Evolutionary conservation across 2,888 invertebrate species (phyloP), one percentile per base, ranked within the genome.

Genomic region (Scelioninae gen. 1): DNA sequence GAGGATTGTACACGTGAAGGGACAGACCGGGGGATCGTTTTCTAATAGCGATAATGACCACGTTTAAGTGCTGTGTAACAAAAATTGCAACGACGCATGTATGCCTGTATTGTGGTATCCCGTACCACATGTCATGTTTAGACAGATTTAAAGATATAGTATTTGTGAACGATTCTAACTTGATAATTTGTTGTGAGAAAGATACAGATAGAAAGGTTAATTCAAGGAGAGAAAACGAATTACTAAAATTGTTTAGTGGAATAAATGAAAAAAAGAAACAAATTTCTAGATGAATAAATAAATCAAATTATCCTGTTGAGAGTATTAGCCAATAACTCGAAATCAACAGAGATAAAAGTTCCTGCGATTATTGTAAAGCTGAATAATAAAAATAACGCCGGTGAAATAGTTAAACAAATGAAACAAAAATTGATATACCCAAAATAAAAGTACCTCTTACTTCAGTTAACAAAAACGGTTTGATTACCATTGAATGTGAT

Each of bases 341-440:
- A 43, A 1, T 1, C 40, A 23, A 13, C 11, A 10, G 38, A 5
- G 38, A 38, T 1, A 38, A 38, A 38, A 38, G 38, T 38, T 38
- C 43, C 60, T 0, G 43, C 60, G 11, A 60, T 60, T 43, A 31
- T 60, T n/a, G n/a, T 60, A 7, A 60, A 43, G 29, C 29, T 43
- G n/a, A 53, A 53, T 5, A 43, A 43, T 3, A 15, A 11, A 29
- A 43, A 9, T 8, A 6, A 43, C 7, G 31, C 11, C 6, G 31
- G 62, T 29, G 13, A 2, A 31, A 45, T 62, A 32, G 29, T 13
- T 15, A 8, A 32, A 15, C 3, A 0, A 47, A 63, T 63, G 34
- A 63, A 32, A 34, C 9, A 15, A 16, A n/a, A 23, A 63, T 63
- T 16, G 49, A 63, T 63, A 1, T 63, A 7, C 4, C 32, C 1